phyloP scores from a whole-genome alignment of 64 coral and sea anemone species.

The Montipora sp. region DNA sequence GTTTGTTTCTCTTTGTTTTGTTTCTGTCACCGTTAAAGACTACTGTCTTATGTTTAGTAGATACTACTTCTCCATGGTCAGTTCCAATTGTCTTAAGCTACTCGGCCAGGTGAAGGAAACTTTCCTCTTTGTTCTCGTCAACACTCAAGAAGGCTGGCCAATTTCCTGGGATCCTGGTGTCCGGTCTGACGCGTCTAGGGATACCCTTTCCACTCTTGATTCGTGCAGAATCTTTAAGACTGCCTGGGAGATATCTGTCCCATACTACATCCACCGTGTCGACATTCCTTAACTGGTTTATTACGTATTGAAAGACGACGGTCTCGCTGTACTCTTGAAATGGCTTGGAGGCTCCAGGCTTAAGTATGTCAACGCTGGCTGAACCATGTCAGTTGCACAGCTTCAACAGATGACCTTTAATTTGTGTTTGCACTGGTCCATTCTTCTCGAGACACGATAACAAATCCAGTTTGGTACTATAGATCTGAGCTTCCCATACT shows the following conservation, averaged over 20 bases:
- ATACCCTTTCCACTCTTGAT: conserved; percentile 54
- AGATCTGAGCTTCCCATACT: too few species aligned
- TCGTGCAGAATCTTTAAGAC: conserved; percentile 54
- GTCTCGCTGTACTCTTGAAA: conserved; percentile 49
- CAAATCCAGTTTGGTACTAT: conserved; percentile 35
- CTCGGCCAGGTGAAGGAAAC: conserved; percentile 43
- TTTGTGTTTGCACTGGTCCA: neutral
- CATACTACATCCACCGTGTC: conserved; percentile 45
- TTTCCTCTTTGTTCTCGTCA: conserved; percentile 48
- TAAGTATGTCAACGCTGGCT: conserved; percentile 60
- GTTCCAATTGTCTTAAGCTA: conserved; percentile 1
- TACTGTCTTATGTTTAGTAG: conserved; percentile 27
- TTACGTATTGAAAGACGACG: conserved; percentile 43
- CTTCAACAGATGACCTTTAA: conserved; percentile 30
- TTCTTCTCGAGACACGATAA: conserved; percentile 37
- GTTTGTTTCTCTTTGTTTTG: too few species aligned
- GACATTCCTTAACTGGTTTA: conserved; percentile 22
- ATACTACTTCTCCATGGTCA: conserved; percentile 7
- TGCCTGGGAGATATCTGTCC: neutral
- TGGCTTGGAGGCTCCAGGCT: conserved; percentile 50
- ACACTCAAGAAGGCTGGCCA: conserved; percentile 29
- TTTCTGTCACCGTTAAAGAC: neutral
- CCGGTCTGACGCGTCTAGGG: conserved; percentile 32
- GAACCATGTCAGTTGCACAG: conserved; percentile 39
- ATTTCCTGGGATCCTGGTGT: conserved; percentile 34